Conservation (phyloP, 2,797 vertebrate species). For the Choloepus didactylus region DNA sequence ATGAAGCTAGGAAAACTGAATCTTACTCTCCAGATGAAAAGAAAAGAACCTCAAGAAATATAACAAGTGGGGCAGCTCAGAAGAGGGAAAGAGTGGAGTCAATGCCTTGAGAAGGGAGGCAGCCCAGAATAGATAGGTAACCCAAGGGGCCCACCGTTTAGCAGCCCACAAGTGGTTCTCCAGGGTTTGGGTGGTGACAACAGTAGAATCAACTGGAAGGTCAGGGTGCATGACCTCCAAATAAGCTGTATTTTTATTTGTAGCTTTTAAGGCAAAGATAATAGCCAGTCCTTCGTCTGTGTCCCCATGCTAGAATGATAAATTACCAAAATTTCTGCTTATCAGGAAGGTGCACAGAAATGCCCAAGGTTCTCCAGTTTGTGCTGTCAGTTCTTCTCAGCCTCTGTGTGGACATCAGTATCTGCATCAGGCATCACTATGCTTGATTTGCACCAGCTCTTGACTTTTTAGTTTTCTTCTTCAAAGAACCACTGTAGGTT, state of each 20-base stretch:
- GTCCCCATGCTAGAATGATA: accelerated
- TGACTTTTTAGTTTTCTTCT: background rate
- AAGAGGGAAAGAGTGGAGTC: background rate
- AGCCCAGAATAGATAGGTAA: background rate
- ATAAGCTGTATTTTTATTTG: background rate
- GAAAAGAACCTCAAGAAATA: background rate
- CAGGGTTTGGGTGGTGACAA: too few species aligned
- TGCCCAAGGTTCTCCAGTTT: background rate
- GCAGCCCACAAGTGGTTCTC: background rate
- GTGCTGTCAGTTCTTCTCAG: background rate
- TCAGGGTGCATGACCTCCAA: background rate
- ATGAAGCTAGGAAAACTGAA: background rate
- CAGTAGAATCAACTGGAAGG: background rate
- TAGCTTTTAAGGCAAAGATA: background rate
- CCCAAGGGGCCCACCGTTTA: background rate
- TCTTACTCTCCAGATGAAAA: background rate
- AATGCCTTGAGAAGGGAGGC: background rate
- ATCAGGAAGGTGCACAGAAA: background rate
- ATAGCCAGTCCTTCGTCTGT: background rate
- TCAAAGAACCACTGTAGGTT: background rate
- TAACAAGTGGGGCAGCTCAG: background rate
- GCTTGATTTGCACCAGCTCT: background rate
- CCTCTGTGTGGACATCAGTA: accelerated
- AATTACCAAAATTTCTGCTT: too few species aligned
- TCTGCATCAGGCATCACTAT: too few species aligned